Conservation (phyloP, 2,888 invertebrate species). For the Archaeoteleia sp. region DNA sequence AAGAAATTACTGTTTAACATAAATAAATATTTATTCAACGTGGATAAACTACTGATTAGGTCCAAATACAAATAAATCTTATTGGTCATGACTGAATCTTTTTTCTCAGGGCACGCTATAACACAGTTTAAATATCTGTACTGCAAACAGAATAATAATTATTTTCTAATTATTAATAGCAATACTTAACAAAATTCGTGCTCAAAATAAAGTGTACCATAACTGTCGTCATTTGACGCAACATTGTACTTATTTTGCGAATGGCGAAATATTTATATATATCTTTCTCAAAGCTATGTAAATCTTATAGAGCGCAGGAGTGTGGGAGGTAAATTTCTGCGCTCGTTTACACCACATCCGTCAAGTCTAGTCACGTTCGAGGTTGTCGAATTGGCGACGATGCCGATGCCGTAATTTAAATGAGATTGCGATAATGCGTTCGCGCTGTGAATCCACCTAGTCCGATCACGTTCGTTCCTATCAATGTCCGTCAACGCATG, state of each 20-base stretch:
- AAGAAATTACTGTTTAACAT: too few species aligned
- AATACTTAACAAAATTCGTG: too few species aligned
- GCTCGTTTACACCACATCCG: constrained; percentile 52
- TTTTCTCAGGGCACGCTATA: too few species aligned
- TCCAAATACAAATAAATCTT: too few species aligned
- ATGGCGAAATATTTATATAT: constrained; percentile 28
- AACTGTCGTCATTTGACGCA: constrained; percentile 28
- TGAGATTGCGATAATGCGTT: constrained; percentile 60
- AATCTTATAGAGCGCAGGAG: constrained; percentile 26
- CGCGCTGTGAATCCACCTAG: constrained; percentile 48
- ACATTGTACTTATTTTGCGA: neutral
- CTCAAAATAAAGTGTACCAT: constrained; percentile 16
- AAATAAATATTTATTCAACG: too few species aligned
- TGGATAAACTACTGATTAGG: too few species aligned
- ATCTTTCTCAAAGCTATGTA: constrained; percentile 50
- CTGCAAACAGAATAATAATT: too few species aligned
- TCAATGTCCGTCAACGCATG: constrained; percentile 55
- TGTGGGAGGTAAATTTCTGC: constrained; percentile 14
- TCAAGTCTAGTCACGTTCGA: constrained; percentile 59
- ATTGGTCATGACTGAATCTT: too few species aligned
- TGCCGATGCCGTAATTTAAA: constrained; percentile 59
- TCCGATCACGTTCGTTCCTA: constrained; percentile 57
- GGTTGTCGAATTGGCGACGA: constrained; percentile 56
- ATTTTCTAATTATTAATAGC: too few species aligned
- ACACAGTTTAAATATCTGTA: too few species aligned